These are phyloP conservation scores for Pseudachorutes palmiensis DNA, from an alignment of 1,140 invertebrate genomes.

Conservation along the genomic window DNA sequence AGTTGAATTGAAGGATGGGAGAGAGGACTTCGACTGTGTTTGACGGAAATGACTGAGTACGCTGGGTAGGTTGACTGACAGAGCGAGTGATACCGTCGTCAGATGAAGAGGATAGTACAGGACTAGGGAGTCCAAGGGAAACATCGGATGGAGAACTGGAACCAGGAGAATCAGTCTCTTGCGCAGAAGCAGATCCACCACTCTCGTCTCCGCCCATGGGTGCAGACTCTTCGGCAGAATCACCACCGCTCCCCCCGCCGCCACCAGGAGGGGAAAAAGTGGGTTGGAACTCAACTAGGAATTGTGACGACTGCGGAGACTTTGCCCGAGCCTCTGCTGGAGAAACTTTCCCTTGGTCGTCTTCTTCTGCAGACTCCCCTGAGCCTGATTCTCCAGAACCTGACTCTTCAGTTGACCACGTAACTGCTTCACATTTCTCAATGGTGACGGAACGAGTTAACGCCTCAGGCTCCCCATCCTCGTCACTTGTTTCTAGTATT, in stretches of 20 bases:
- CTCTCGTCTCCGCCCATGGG: not conserved
- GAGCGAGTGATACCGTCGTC: not conserved
- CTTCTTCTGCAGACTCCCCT: not conserved
- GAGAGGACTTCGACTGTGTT: constrained; percentile 4
- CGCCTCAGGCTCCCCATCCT: not conserved
- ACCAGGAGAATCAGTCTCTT: not conserved
- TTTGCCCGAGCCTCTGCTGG: not conserved
- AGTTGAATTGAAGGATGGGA: constrained; percentile 5
- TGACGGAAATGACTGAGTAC: not conserved
- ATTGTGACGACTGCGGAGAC: not conserved
- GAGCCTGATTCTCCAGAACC: not conserved
- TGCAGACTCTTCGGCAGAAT: not conserved
- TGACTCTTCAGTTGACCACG: not conserved
- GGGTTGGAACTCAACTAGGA: not conserved
- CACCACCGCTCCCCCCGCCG: not conserved
- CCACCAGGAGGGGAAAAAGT: not conserved
- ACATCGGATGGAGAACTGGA: not conserved
- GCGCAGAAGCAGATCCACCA: not conserved
- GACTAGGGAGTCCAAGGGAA: not conserved
- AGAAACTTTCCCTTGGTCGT: not conserved
- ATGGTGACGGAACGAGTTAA: not conserved
- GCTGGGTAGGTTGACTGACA: not conserved
- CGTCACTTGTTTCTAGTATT: constrained; percentile 4
- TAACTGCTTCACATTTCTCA: not conserved
- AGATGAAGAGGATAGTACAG: not conserved